A percentile compares a stretch with the other conserved stretches of the same genome.
These are phyloP conservation scores for Acanthisitta chloris DNA, from an alignment of 2,113 vertebrate species.

Conservation along the genomic window DNA sequence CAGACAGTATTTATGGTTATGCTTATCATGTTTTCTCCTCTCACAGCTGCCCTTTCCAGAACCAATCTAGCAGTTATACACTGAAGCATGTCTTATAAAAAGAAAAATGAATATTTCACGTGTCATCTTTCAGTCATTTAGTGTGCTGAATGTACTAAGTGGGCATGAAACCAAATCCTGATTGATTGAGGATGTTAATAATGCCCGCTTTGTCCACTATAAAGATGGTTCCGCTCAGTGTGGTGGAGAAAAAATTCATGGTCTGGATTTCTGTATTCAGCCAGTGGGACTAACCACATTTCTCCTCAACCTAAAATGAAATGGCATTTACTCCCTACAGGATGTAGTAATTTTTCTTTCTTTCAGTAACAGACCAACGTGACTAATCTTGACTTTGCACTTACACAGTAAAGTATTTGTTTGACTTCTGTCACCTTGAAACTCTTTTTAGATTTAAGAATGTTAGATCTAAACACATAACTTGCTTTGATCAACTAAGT, in stretches of 20 bases:
- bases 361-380: not conserved
- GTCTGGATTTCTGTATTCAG: not conserved
- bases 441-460: not conserved
- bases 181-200: not conserved
- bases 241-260: not conserved
- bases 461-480: not conserved
- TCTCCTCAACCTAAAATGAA: not conserved
- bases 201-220: not conserved
- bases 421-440: not conserved
- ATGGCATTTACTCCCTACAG: not conserved
- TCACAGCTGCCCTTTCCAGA: not conserved
- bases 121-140: not conserved
- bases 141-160: not conserved
- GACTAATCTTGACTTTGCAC: not conserved
- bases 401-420: not conserved
- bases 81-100: not conserved
- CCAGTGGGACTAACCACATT: not conserved
- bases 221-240: not conserved
- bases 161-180: not conserved
- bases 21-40: not conserved
- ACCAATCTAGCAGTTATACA: not conserved
- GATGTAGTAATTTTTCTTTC: rapidly evolving
- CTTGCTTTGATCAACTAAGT: not conserved
- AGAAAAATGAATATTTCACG: not conserved
- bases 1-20: not conserved